Base-by-base conservation (phyloP, 2,113 vertebrate genomes). In the Morphnarchus princeps region DNA sequence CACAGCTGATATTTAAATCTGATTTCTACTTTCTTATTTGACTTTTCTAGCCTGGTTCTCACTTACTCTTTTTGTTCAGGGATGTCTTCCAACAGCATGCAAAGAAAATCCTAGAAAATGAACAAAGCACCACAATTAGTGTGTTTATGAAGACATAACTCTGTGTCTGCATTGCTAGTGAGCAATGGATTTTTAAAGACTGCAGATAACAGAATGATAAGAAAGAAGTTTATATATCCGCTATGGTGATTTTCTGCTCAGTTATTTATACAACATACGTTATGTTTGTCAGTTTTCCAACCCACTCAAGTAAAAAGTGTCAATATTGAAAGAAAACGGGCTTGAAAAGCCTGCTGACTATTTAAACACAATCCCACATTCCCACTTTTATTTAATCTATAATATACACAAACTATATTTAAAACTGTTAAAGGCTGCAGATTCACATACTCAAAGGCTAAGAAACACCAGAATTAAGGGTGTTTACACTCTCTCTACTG, bases 51-150 rank as follows among this genome's bases (percentile, higher is more conserved):
- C 38, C 54, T 73, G 43, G 54, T 62, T 95, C 83, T 89, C 79
- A 97, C 98, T 97, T 97, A 99, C 99, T 98, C 92, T 97, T 98
- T 98, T 93, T 99, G 96, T 98, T 98, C 97, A 95, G 99, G 98
- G 95, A 99, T 98, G 63, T 97, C 98, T 91, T 98, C 98, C 98
- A 99, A 97, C 77, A 99, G 95, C 98, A 99, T 99, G 96, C 94
- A 98, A 96, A 99, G 98, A 96, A 99, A 99, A 98, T 99, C 99
- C 99, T 99, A 95, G 84, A 97, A 96, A 97, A 98, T 36, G 65
- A 97, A 96, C 61, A 95, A 96, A 97, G 67, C 10, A 93, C 52
- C 20, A 74, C 14, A 79, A 90, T 97, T 93, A 96, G 83, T 54
- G 49, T 49, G 34, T 67, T 90, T 90, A 81, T 55, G 34, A 93